These are phyloP conservation scores for Hyppa rectilinea DNA, from an alignment of 2,888 invertebrate species.

Conservation along the genomic window DNA sequence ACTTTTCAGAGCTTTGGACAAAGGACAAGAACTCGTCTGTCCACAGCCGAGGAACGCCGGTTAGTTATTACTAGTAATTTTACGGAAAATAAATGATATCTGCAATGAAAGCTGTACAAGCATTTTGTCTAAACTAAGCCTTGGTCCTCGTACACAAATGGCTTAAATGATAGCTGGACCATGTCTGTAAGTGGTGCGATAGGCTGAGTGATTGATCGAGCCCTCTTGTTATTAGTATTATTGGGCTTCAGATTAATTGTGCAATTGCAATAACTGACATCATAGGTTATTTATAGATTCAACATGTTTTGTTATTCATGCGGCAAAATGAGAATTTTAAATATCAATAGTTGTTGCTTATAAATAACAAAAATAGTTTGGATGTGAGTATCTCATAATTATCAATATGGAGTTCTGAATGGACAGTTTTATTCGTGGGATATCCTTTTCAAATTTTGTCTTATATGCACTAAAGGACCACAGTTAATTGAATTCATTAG, in stretches of 20 bases:
- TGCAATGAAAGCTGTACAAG: neutral
- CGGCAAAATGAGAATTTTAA: constrained; percentile 3
- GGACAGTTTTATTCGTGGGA: neutral
- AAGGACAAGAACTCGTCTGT: neutral
- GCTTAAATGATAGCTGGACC: neutral
- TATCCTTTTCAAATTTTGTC: neutral
- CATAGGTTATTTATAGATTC: constrained; percentile 39
- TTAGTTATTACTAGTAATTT: neutral
- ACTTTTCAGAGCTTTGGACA: neutral
- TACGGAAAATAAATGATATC: too few species aligned
- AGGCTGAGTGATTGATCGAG: constrained; percentile 10
- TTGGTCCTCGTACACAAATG: neutral
- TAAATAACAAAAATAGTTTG: constrained; percentile 7
- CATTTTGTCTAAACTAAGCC: neutral
- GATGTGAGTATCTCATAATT: neutral
- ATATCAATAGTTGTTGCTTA: constrained; percentile 10
- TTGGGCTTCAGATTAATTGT: constrained; percentile 39
- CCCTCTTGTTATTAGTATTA: constrained; percentile 17
- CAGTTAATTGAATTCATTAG: neutral
- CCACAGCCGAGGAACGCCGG: too few species aligned
- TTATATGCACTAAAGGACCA: neutral
- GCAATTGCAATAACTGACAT: constrained; percentile 11
- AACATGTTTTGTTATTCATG: constrained; percentile 26
- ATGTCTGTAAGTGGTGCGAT: neutral
- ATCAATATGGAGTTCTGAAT: constrained; percentile 2